These are phyloP conservation scores for Phaedon cochleariae DNA, from an alignment of 2,888 invertebrate genomes.

Conservation along the genomic window DNA sequence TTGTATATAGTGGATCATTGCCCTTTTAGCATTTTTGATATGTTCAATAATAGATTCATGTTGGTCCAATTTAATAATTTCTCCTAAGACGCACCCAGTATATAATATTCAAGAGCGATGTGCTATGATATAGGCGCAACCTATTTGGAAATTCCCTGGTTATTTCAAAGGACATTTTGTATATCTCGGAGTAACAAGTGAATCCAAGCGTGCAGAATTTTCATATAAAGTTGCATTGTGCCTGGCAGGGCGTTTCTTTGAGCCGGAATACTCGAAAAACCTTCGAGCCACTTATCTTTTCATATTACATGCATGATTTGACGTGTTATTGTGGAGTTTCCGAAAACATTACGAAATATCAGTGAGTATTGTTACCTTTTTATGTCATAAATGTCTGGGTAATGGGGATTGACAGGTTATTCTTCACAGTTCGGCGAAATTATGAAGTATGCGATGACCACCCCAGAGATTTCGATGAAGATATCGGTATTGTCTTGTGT, in stretches of 20 bases:
- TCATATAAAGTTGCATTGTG: slow-evolving; percentile 60
- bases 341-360: slow-evolving; percentile 49
- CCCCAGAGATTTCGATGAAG: neutral
- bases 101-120: too few species aligned
- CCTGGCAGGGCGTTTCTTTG: slow-evolving; percentile 55
- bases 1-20: too few species aligned
- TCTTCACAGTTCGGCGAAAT: neutral
- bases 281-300: slow-evolving; percentile 50
- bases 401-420: slow-evolving; percentile 23
- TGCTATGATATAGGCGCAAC: neutral
- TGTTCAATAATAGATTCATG: too few species aligned
- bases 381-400: slow-evolving; percentile 22
- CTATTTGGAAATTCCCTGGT: neutral
- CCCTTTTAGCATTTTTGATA: too few species aligned
- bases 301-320: slow-evolving; percentile 57
- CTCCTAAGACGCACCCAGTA: too few species aligned
- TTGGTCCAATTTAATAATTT: too few species aligned
- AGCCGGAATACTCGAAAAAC: slow-evolving; percentile 53
- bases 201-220: slow-evolving; percentile 58
- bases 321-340: slow-evolving; percentile 53
- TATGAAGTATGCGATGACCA: slow-evolving; percentile 11
- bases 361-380: slow-evolving; percentile 38
- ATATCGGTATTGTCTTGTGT: neutral
- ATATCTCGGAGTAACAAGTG: slow-evolving; percentile 56
- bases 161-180: slow-evolving; percentile 56